These are phyloP conservation scores for Poeciliopsis turrubarensis DNA, from an alignment of 2,113 vertebrate genomes.

Conservation along the genomic window DNA sequence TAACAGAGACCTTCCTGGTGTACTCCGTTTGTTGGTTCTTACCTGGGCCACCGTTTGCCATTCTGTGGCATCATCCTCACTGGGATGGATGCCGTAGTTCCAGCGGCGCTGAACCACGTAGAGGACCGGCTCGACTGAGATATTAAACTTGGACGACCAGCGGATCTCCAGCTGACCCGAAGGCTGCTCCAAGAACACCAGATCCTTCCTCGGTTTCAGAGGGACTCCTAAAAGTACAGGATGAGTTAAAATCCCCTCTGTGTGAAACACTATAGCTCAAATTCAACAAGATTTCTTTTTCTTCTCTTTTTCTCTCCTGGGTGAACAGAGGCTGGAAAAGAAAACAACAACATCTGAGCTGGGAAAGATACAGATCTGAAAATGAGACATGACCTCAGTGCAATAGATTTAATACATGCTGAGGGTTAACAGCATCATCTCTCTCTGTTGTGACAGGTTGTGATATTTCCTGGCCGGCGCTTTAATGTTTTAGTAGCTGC, in stretches of 20 bases:
- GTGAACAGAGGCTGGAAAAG: slow-evolving; percentile 39
- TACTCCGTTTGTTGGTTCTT: neutral
- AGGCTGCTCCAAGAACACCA: slow-evolving; percentile 86
- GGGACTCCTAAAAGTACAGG: slow-evolving; percentile 86
- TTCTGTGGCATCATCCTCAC: slow-evolving; percentile 88
- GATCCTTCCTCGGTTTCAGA: slow-evolving; percentile 93
- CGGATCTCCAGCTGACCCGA: slow-evolving; percentile 89
- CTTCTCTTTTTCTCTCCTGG: slow-evolving; percentile 31
- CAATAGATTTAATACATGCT: slow-evolving; percentile 54
- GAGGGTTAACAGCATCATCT: slow-evolving; percentile 67
- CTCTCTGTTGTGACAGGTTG: slow-evolving; percentile 60
- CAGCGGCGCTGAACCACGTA: slow-evolving; percentile 93
- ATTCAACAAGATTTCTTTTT: slow-evolving; percentile 22
- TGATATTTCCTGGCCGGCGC: slow-evolving; percentile 51
- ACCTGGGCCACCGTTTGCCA: slow-evolving; percentile 95
- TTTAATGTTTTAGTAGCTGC: slow-evolving; percentile 59
- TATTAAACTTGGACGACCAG: slow-evolving; percentile 97
- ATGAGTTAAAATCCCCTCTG: slow-evolving; percentile 26
- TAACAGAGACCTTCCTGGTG: neutral
- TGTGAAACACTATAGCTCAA: slow-evolving; percentile 35
- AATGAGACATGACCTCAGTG: slow-evolving; percentile 73
- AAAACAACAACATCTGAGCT: slow-evolving; percentile 53
- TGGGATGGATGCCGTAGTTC: slow-evolving; percentile 96
- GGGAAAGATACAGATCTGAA: slow-evolving; percentile 47
- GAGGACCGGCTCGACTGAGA: slow-evolving; percentile 94